Percentiles rank a stretch among this genome's conserved stretches.
Conservation (phyloP, 2,113 vertebrate species). For the Leiothrix lutea region DNA sequence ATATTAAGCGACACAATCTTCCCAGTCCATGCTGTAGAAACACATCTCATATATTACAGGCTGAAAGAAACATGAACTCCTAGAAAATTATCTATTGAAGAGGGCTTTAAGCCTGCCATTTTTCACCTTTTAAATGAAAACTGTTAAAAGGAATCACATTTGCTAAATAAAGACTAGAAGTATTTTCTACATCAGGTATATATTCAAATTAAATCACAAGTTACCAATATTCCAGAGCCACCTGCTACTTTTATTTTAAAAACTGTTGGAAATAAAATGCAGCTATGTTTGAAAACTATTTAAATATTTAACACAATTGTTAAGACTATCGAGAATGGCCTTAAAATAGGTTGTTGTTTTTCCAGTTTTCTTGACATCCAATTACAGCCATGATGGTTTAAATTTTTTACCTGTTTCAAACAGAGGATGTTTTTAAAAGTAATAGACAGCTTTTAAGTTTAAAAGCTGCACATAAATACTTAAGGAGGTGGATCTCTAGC, state of each 20-base stretch:
- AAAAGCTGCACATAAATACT: slow-evolving; percentile 20
- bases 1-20: not conserved
- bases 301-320: not conserved
- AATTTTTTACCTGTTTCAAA: slow-evolving; percentile 35
- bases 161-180: not conserved
- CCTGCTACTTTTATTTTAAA: slow-evolving; percentile 4
- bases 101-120: not conserved
- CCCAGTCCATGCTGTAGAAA: not conserved
- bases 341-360: slow-evolving; percentile 39
- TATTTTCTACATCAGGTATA: not conserved
- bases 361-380: slow-evolving; percentile 48
- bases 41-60: not conserved
- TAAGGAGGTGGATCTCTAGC: not conserved
- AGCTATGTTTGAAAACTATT: slow-evolving; percentile 3
- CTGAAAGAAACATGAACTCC: not conserved
- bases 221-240: not conserved
- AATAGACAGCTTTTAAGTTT: not conserved
- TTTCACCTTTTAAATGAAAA: not conserved
- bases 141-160: not conserved
- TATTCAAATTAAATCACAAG: not conserved
- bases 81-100: not conserved
- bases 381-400: slow-evolving; percentile 38
- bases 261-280: not conserved
- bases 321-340: not conserved
- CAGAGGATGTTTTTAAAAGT: not conserved